Conservation (phyloP, 1,140 invertebrate species). For the Drosophila kepulauana region DNA sequence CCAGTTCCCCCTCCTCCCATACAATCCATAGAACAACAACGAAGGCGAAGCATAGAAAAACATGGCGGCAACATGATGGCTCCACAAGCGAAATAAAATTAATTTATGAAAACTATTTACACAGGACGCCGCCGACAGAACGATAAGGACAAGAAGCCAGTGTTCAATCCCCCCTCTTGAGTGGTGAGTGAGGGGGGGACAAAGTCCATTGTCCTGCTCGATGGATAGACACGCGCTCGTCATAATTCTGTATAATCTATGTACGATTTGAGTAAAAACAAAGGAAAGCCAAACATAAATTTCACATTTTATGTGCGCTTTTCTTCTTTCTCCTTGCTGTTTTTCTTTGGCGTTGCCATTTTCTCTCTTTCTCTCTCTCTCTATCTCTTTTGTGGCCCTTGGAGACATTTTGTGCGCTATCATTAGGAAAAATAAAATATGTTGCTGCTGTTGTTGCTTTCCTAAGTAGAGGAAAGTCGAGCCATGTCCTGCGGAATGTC, state of each 20-base stretch:
- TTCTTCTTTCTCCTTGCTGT: conserved; percentile 37
- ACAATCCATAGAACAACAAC: neutral
- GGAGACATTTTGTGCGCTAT: conserved; percentile 76
- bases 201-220: conserved; percentile 68
- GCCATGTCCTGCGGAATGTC: conserved; percentile 82
- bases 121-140: conserved; percentile 47
- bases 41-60: conserved; percentile 12
- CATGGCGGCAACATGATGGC: conserved; percentile 50
- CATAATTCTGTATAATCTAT: conserved; percentile 84
- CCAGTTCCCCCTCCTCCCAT: neutral
- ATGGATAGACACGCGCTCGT: conserved; percentile 82
- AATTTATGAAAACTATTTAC: conserved; percentile 84
- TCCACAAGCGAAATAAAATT: conserved; percentile 76
- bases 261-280: conserved; percentile 84
- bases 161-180: neutral
- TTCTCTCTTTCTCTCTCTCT: conserved; percentile 33
- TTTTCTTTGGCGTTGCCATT: conserved; percentile 24
- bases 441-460: conserved; percentile 40
- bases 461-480: conserved; percentile 29
- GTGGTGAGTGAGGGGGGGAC: neutral
- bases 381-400: conserved; percentile 50
- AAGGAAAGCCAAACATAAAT: conserved; percentile 82
- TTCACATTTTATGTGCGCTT: conserved; percentile 81
- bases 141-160: conserved; percentile 56
- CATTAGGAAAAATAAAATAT: conserved; percentile 84